Evolutionary conservation across 1,140 invertebrate species (phyloP), one percentile per base, ranked within the genome.

Genomic region (Pogonomyrmex barbatus): DNA sequence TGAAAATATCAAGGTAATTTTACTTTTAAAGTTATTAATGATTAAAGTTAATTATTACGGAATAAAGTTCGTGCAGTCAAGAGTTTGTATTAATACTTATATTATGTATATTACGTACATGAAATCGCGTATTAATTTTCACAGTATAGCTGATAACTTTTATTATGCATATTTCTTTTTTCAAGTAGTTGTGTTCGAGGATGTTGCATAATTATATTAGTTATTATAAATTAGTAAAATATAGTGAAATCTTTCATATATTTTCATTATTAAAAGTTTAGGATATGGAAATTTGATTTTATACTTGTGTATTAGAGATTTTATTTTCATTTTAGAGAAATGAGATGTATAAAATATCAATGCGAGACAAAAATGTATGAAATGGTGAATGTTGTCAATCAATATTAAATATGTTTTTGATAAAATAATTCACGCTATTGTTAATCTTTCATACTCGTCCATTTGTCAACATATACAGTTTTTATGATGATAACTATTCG

Each of bases 1-100:
- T 2, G 42, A 67, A 52, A 62, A 62, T 14, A 62, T 14, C 30
- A 62, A 47, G 42, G 65, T 33, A 4, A 45, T 39, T 39, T 24
- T 67, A 67, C 3, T 68, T 68, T 30, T 10, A 47, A 24, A 50
- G n/a, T 50, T 47, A 12, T 50, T 47, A 36, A 12, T 62, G 58
- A 68, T 68, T 68, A 68, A 68, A 68, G 42, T 47, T 68, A 68
- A 47, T 2, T 4, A 47, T 68, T n/a, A 68, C 42, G n/a, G 42
- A 68, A 4, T 14, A 68, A 24, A 68, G 42, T 33, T 68, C n/a
- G 42, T 50, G 42, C 4, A 68, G 10, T 68, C 42, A 47, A 47
- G 65, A 10, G 24, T 24, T 24, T 24, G 24, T 24, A 24, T 24
- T 24, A 24, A 24, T 24, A 24, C 24, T 24, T 24, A 24, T 24